These are phyloP conservation scores for Pseudotriccus pelzelni DNA, from an alignment of 2,797 vertebrate genomes.

Conservation along the genomic window DNA sequence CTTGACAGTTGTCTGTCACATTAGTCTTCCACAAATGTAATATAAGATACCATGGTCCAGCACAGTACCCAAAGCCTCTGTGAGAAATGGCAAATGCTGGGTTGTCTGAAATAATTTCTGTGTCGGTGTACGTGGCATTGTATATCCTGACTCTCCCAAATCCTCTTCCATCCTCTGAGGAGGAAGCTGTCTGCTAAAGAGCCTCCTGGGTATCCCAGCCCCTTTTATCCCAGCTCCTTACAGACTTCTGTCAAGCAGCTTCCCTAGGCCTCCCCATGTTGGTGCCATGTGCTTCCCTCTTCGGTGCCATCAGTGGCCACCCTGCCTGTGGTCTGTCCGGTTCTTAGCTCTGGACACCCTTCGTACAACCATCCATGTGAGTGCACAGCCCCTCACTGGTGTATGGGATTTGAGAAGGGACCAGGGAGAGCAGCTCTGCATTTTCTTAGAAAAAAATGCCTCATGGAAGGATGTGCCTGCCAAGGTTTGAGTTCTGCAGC, in stretches of 20 bases:
- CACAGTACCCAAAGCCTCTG: not conserved
- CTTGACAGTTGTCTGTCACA: not conserved
- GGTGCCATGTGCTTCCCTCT: not conserved
- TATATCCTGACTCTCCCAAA: not conserved
- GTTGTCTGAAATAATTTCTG: not conserved
- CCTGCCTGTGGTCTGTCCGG: rapidly evolving
- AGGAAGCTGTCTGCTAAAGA: not conserved
- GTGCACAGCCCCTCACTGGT: not conserved
- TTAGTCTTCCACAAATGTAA: not conserved
- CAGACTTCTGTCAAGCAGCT: not conserved
- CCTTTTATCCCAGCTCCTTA: not conserved
- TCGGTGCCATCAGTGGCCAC: not conserved
- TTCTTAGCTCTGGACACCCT: not conserved
- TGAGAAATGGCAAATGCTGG: not conserved
- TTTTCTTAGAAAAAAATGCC: not conserved
- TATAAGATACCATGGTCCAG: not conserved
- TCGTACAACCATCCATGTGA: rapidly evolving
- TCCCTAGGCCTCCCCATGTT: not conserved
- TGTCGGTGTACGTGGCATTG: not conserved
- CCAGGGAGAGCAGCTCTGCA: not conserved
- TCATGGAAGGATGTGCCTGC: not conserved
- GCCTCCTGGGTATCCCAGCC: rapidly evolving
- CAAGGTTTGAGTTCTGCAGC: not conserved
- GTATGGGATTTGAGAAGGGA: not conserved
- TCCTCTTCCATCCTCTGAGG: not conserved